Base-by-base conservation (phyloP, 2,888 invertebrate genomes). In the Agrochola macilenta region DNA sequence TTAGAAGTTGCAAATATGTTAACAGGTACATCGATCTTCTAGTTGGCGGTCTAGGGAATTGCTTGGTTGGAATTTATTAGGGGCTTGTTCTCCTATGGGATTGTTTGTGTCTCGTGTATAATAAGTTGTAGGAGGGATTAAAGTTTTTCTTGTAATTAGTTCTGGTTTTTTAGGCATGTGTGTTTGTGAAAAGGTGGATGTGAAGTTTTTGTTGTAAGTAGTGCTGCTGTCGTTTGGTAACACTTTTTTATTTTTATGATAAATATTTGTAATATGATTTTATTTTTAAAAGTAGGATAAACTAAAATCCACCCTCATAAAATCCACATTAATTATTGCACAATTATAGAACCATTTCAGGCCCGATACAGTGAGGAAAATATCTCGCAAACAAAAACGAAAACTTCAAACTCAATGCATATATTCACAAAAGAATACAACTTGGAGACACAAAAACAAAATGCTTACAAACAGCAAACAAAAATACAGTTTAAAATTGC, bases 11-110 rank as follows among this genome's bases (percentile, higher is more conserved):
- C 82, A 89, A 88, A 87, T 88, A 86, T 86, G 86, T 84, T 93
- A 92, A 92, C 93, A 93, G 91, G 91, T 92, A 89, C 92, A 93
- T 93, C 91, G 91, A 93, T 93, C 91, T 90, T 87, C 81, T 90
- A 89, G 89, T 79, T 81, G 26, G 86, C 76, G 79, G 87, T 89
- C 90, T 90, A 69, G 81, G 92, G 91, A 89, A 92, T 92, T 90
- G 90, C 90, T 90, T 84, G 81, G 79, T 87, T 89, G 88, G 88
- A 92, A 93, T 93, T 93, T 91, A 92, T 93, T 92, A 91, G 74
- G 86, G 86, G 81, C 79, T 90, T 90, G 89, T 89, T 89, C 74
- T 78, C 88, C 84, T 78, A 60, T 43, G 72, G 79, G 75, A 35
- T 75, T 83, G 65, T 72, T 66, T 76, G 63, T 61, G 64, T 74